These are phyloP conservation scores for Psix sp. DNA, from an alignment of 1,140 invertebrate genomes.

Conservation along the genomic window DNA sequence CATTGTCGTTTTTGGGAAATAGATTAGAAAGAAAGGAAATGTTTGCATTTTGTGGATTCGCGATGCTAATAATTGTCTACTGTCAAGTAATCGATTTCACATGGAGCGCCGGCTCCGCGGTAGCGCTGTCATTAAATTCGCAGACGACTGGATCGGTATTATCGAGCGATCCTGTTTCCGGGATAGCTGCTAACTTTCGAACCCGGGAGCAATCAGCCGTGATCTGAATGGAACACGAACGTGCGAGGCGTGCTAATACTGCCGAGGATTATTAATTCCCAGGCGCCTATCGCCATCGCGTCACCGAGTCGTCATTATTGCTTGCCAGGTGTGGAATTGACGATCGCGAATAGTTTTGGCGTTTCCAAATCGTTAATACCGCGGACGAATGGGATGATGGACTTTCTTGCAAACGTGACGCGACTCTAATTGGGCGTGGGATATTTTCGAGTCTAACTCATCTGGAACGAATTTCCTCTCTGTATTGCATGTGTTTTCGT, in stretches of 20 bases:
- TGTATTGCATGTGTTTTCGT: neutral
- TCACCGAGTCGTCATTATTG: slow-evolving; percentile 34
- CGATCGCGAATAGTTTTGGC: slow-evolving; percentile 32
- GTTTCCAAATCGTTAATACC: slow-evolving; percentile 36
- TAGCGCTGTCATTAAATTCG: slow-evolving; percentile 36
- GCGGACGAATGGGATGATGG: slow-evolving; percentile 47
- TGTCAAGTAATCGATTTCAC: slow-evolving; percentile 40
- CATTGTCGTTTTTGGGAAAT: too few species aligned
- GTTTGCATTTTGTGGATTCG: slow-evolving; percentile 4
- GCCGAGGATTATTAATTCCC: slow-evolving; percentile 42
- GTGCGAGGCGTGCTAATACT: slow-evolving; percentile 44
- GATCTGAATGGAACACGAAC: slow-evolving; percentile 54
- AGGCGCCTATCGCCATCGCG: slow-evolving; percentile 19
- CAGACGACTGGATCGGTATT: slow-evolving; percentile 38
- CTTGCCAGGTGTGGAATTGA: slow-evolving; percentile 39
- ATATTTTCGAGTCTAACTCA: neutral
- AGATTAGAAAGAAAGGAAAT: slow-evolving; percentile 5
- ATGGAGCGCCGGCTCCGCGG: slow-evolving; percentile 12
- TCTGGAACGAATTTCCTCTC: neutral
- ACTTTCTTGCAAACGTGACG: slow-evolving; percentile 52
- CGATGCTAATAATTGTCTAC: slow-evolving; percentile 33
- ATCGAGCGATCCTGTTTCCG: slow-evolving; percentile 47
- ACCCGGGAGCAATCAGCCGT: slow-evolving; percentile 47
- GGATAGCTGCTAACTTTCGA: slow-evolving; percentile 47
- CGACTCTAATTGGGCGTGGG: slow-evolving; percentile 21